Percentiles rank a stretch among this genome's conserved stretches.
Evolutionary conservation across 2,113 vertebrate genomes (phyloP).

Genomic region (Catharus bicknelli): DNA sequence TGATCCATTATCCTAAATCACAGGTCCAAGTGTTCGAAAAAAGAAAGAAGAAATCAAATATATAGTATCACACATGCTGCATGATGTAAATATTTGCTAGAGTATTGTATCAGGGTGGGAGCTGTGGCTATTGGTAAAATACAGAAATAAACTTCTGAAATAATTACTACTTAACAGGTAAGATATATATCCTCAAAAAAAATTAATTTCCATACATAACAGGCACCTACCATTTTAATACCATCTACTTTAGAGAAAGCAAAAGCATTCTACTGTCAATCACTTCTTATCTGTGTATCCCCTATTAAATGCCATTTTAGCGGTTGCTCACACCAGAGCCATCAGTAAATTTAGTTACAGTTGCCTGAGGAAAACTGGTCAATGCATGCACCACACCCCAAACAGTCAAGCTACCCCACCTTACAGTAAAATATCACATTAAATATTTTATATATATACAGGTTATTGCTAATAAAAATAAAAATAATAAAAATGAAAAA

Average conservation of each 20-base stretch:
- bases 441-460: too few species aligned
- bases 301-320: background rate
- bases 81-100: background rate
- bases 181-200: background rate
- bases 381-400: background rate
- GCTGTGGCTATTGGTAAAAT: background rate
- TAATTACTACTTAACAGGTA: background rate
- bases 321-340: background rate
- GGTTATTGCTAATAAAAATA: background rate
- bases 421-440: background rate
- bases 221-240: background rate
- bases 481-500: background rate
- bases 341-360: background rate
- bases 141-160: background rate
- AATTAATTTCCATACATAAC: background rate
- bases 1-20: background rate
- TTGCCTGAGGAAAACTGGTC: background rate
- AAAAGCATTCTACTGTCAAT: background rate
- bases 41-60: background rate
- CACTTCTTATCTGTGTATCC: background rate
- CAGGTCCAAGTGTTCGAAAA: background rate
- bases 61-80: background rate
- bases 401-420: background rate
- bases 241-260: background rate
- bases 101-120: background rate